Conservation (phyloP, 2,113 vertebrate species). For the Macquaria ambigua region DNA sequence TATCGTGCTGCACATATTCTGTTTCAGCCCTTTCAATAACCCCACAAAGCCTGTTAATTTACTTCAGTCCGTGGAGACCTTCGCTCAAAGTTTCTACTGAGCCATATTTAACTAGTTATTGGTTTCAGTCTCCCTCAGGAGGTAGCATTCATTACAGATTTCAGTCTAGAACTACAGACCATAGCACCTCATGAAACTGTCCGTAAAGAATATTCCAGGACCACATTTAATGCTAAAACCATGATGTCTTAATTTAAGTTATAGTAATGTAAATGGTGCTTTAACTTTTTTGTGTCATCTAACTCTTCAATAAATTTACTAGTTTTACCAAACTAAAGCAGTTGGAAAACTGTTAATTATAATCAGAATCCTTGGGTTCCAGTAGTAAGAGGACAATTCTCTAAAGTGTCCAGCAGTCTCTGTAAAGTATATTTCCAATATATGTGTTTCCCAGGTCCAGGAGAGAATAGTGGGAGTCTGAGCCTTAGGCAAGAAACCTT, state of each 20-base stretch:
- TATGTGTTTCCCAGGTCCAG: background rate
- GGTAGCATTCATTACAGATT: conserved; percentile 35
- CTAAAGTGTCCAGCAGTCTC: background rate
- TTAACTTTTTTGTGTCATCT: background rate
- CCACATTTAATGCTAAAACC: background rate
- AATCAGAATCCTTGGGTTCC: background rate
- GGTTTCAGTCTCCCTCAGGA: conserved; percentile 47
- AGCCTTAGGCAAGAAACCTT: conserved; percentile 39
- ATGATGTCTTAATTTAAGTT: conserved; percentile 1
- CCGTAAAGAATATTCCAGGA: conserved; percentile 3
- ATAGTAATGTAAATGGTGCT: background rate
- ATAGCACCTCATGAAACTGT: conserved; percentile 4
- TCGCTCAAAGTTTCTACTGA: conserved; percentile 55
- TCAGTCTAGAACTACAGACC: background rate
- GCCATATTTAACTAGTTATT: conserved; percentile 68
- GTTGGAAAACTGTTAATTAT: background rate
- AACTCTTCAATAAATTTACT: background rate
- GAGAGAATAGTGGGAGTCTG: conserved; percentile 15
- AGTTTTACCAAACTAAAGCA: background rate
- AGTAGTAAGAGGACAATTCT: background rate
- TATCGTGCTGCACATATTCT: conserved; percentile 15
- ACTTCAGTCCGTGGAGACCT: conserved; percentile 47
- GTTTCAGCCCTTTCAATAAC: conserved; percentile 41
- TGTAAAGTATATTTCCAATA: background rate
- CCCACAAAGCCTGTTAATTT: conserved; percentile 53